Percentiles rank a stretch among this genome's conserved stretches.
Conservation (phyloP, 92 coral and sea anemone species). For the Parazoanthus swiftii region DNA sequence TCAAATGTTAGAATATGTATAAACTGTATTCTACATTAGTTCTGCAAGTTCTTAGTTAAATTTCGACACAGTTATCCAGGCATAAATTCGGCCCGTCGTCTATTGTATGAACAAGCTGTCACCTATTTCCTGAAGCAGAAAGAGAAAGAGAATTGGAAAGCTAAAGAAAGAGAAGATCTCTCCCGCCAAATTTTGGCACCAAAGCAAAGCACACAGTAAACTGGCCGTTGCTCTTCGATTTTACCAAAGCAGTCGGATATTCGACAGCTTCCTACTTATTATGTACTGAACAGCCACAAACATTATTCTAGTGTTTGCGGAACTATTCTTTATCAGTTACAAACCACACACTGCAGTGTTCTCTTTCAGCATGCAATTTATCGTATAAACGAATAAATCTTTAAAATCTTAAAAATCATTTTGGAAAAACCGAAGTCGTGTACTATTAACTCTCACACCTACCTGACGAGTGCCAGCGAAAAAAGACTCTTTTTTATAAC, state of each 20-base stretch:
- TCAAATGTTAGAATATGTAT: neutral
- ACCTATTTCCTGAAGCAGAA: neutral
- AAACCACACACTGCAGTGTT: neutral
- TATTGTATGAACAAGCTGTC: neutral
- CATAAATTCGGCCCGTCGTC: neutral
- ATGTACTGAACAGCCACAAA: neutral
- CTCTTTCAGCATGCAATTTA: neutral
- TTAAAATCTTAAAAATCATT: no score
- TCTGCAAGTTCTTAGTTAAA: neutral
- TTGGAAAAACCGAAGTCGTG: neutral
- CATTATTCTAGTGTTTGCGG: neutral
- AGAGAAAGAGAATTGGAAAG: neutral
- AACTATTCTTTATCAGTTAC: neutral
- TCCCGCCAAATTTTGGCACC: constrained; percentile 10
- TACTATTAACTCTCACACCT: neutral
- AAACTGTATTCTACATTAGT: neutral
- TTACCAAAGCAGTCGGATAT: neutral
- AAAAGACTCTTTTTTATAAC: neutral
- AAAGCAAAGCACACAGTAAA: neutral
- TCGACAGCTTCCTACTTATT: neutral
- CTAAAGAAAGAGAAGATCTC: neutral
- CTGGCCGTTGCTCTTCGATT: neutral
- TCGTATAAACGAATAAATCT: neutral
- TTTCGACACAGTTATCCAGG: neutral
- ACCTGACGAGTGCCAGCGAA: neutral